phyloP scores from a whole-genome alignment of 2,113 vertebrate genomes.

The Nyctereutes procyonoides region DNA sequence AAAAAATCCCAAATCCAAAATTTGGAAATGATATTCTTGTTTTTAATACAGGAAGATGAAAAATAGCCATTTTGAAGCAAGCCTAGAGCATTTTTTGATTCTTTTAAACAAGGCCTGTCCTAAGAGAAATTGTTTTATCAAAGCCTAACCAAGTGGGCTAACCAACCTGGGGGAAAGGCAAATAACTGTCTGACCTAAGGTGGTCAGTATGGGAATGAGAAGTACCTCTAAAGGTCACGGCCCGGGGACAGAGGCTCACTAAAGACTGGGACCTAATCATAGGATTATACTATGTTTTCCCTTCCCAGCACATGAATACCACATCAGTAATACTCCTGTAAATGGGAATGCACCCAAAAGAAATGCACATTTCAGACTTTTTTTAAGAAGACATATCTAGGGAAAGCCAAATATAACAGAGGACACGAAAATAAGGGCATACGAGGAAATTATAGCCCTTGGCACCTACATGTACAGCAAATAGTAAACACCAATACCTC shows the following conservation, averaged over 20 bases:
- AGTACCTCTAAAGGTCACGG: too few species aligned
- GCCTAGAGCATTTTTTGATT: background rate
- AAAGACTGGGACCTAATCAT: too few species aligned
- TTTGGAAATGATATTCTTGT: background rate
- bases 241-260: background rate
- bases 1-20: background rate
- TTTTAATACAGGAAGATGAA: background rate
- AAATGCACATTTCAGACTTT: too few species aligned
- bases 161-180: background rate
- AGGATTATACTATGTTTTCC: background rate
- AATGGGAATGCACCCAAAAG: background rate
- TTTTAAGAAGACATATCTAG: background rate
- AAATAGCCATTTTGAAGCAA: background rate
- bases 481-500: background rate
- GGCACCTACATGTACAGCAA: background rate
- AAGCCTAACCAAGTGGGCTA: background rate
- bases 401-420: background rate
- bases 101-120: background rate
- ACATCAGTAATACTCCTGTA: background rate
- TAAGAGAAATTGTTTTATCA: background rate
- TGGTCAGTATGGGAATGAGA: background rate
- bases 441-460: background rate
- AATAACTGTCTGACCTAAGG: background rate
- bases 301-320: fast-evolving
- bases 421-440: background rate